Percentiles rank a stretch among this genome's conserved stretches.
These are phyloP conservation scores for Tauraco erythrolophus DNA, from an alignment of 2,113 vertebrate genomes.

Conservation along the genomic window DNA sequence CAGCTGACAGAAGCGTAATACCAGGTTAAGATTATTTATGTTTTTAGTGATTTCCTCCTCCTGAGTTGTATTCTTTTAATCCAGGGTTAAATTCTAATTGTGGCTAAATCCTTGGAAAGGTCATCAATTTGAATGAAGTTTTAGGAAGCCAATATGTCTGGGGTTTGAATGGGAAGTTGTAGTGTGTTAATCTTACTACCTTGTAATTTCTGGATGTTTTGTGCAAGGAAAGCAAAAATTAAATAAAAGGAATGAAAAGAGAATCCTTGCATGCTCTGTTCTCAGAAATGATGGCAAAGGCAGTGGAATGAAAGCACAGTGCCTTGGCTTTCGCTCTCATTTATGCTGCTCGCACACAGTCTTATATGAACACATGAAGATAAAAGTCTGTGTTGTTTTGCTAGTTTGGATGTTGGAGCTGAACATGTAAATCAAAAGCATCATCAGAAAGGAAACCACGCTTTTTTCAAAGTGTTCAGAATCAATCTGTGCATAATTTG, in stretches of 20 bases:
- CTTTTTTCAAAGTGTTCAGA: neutral
- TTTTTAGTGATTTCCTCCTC: constrained; percentile 4
- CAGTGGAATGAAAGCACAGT: neutral
- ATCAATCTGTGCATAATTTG: neutral
- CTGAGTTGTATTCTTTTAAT: neutral
- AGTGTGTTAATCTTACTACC: neutral
- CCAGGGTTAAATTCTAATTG: constrained; percentile 40
- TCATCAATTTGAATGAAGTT: neutral
- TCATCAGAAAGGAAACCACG: neutral
- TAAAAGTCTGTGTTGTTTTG: neutral
- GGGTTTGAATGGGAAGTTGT: neutral
- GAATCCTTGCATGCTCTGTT: neutral
- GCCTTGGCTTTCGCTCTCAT: neutral
- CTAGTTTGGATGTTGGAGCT: neutral
- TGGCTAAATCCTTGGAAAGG: neutral
- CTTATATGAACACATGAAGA: neutral
- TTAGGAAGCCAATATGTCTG: neutral
- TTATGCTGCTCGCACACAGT: neutral
- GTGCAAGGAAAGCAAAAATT: neutral
- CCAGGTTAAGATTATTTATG: neutral
- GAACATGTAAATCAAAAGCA: neutral
- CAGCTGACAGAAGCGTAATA: neutral
- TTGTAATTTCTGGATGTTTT: neutral
- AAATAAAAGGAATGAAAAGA: neutral
- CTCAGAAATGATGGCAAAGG: neutral